phyloP scores from a whole-genome alignment of 53 echinoderm and acorn worm species.

The Holothuria scabra region DNA sequence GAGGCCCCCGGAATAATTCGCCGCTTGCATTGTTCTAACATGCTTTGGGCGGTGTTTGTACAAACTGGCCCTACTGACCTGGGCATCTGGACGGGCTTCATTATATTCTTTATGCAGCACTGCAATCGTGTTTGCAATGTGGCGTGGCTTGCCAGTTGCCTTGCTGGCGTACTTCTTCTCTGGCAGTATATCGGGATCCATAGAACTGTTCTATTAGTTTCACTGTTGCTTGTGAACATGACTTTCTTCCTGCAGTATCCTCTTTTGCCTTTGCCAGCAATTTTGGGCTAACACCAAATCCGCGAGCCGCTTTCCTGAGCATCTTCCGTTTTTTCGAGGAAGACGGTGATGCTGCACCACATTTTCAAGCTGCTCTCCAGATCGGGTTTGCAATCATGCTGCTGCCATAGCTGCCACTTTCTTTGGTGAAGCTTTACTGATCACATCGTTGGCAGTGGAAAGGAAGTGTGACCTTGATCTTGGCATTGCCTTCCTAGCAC shows the following conservation, averaged over 20 bases:
- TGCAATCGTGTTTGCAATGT: conserved; percentile 34
- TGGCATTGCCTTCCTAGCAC: conserved; percentile 18
- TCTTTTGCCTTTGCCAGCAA: conserved; percentile 40
- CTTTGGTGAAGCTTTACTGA: conserved; percentile 6
- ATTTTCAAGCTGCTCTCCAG: conserved; percentile 11
- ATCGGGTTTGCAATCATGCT: background rate
- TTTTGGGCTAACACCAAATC: conserved; percentile 42
- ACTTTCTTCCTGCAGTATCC: conserved; percentile 33
- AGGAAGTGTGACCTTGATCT: conserved; percentile 4
- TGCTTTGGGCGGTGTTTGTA: conserved; percentile 54
- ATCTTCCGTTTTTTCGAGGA: conserved; percentile 37
- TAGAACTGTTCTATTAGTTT: conserved; percentile 52
- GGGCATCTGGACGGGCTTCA: conserved; percentile 47
- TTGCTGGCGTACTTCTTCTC: conserved; percentile 74
- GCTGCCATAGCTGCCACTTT: conserved; percentile 5
- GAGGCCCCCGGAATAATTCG: conserved; percentile 61
- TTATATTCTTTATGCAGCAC: conserved; percentile 49
- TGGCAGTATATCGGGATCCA: conserved; percentile 43
- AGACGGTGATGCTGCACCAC: conserved; percentile 5
- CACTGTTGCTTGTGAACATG: conserved; percentile 10
- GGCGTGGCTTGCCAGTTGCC: conserved; percentile 42
- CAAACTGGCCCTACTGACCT: conserved; percentile 46
- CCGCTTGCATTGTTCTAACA: conserved; percentile 49
- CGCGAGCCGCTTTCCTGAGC: conserved; percentile 47
- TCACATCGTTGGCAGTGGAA: background rate